phyloP scores from a whole-genome alignment of 2,888 invertebrate genomes.

The Copidosoma aretas region DNA sequence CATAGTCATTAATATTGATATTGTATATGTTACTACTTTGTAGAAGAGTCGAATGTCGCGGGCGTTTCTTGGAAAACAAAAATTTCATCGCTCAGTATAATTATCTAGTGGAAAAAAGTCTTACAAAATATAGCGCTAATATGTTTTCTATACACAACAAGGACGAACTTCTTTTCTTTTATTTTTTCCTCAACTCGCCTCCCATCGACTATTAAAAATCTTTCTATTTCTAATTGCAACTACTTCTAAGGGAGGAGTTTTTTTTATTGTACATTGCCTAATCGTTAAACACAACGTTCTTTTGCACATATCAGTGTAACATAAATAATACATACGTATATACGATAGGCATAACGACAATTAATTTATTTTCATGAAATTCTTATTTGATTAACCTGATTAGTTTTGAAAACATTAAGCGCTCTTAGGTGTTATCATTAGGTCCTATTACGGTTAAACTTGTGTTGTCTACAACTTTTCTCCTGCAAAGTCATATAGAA shows the following conservation, averaged over 20 bases:
- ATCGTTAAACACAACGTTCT: conserved; percentile 21
- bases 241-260: conserved; percentile 24
- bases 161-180: conserved; percentile 42
- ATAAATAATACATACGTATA: conserved; percentile 22
- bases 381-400: conserved; percentile 19
- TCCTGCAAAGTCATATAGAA: conserved; percentile 13
- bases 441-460: not conserved
- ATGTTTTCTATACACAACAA: conserved; percentile 56
- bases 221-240: conserved; percentile 39
- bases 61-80: conserved; percentile 28
- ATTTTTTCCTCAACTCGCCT: conserved; percentile 34
- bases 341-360: conserved; percentile 27
- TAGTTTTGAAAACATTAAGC: conserved; percentile 9
- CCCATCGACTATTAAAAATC: conserved; percentile 35
- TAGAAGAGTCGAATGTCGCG: conserved; percentile 36
- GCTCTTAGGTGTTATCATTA: conserved; percentile 13
- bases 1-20: conserved; percentile 38
- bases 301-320: conserved; percentile 12
- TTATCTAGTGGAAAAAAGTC: conserved; percentile 51
- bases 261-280: conserved; percentile 27
- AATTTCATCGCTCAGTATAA: conserved; percentile 31
- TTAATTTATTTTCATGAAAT: conserved; percentile 18
- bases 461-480: not conserved
- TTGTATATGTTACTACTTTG: conserved; percentile 29
- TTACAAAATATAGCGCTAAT: conserved; percentile 60